Conservation (phyloP, 1,140 invertebrate species). For the Tetranychus urticae region DNA sequence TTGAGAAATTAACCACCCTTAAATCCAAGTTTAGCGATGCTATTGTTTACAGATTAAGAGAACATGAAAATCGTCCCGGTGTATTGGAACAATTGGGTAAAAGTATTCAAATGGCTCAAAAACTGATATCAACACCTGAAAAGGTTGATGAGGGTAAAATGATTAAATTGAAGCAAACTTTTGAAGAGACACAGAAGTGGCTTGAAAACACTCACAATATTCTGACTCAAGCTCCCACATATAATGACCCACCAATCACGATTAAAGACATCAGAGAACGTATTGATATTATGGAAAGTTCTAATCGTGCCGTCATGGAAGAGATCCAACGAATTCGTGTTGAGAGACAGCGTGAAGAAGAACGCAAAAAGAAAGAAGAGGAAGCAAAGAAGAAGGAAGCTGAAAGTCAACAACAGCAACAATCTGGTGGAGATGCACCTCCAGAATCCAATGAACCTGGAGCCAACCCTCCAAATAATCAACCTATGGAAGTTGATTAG, state of each 20-base stretch:
- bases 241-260: constrained; percentile 3
- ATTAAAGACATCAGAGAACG: constrained; percentile 1
- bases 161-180: not conserved
- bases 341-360: constrained; percentile 4
- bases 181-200: constrained; percentile 3
- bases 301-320: not conserved
- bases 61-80: constrained; percentile 1
- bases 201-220: constrained; percentile 1
- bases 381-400: constrained; percentile 1
- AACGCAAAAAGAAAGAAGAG: constrained; percentile 3
- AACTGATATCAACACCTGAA: constrained; percentile 3
- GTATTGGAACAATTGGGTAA: constrained; percentile 6
- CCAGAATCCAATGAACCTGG: not conserved
- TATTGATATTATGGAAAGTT: not conserved
- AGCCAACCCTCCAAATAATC: not conserved
- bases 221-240: not conserved
- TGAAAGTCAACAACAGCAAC: not conserved
- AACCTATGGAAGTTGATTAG: not conserved
- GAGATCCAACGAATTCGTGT: not conserved
- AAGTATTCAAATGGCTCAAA: constrained; percentile 3
- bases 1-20: constrained; percentile 34
- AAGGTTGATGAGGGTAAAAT: constrained; percentile 1
- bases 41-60: constrained; percentile 1
- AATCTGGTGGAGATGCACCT: not conserved
- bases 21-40: constrained; percentile 19